Evolutionary conservation across 2,888 invertebrate species (phyloP).

Genomic region (Meteorus colon): DNA sequence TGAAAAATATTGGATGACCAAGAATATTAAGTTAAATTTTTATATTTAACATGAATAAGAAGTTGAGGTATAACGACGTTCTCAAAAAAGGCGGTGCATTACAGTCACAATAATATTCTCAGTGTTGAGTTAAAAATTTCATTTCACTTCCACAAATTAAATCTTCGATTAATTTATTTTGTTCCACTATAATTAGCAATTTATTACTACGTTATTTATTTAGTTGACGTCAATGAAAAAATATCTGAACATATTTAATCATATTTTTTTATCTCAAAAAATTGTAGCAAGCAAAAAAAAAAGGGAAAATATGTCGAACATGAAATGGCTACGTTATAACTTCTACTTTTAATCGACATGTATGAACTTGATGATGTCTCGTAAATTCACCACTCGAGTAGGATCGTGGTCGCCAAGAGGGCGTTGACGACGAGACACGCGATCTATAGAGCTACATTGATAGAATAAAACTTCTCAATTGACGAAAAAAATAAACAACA

Average conservation of each 20-base stretch:
- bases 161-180: no score
- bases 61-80: no score
- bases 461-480: conserved; percentile 9
- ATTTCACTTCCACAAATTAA: no score
- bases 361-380: conserved; percentile 43
- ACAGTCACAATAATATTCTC: no score
- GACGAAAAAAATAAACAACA: neutral
- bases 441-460: conserved; percentile 46
- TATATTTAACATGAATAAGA: no score
- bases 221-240: neutral
- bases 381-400: conserved; percentile 45
- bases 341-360: conserved; percentile 48
- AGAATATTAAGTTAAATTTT: no score
- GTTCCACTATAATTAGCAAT: no score
- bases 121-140: no score
- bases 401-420: conserved; percentile 27
- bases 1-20: no score
- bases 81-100: no score
- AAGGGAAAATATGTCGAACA: conserved; percentile 13
- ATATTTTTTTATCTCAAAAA: neutral
- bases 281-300: neutral
- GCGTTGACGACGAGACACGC: conserved; percentile 53
- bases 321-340: neutral
- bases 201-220: no score
- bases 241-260: neutral